A percentile compares a stretch with the other conserved stretches of the same genome.
Evolutionary conservation across 2,113 vertebrate species (phyloP).

Genomic region (Protomyctophum bolini): DNA sequence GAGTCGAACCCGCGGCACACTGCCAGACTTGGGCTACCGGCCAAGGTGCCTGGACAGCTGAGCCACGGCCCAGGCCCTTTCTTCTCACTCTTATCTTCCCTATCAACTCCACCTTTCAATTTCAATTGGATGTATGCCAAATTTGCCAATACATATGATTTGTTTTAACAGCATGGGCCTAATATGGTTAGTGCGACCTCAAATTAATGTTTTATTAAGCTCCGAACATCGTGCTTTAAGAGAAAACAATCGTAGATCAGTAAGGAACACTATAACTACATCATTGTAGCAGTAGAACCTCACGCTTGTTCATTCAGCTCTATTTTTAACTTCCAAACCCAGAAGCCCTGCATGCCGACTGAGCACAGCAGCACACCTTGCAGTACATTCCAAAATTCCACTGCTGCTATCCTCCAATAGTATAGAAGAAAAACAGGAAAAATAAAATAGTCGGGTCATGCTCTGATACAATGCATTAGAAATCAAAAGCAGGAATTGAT

Average conservation of each 20-base stretch:
- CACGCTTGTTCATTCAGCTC: background rate
- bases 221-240: too few relatives aligned
- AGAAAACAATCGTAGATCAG: too few relatives aligned
- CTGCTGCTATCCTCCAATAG: background rate
- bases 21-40: too few relatives aligned
- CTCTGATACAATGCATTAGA: slow-evolving; percentile 15
- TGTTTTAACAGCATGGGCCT: too few relatives aligned
- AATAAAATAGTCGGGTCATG: slow-evolving; percentile 13
- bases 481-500: slow-evolving; percentile 27
- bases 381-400: slow-evolving; percentile 2
- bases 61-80: too few relatives aligned
- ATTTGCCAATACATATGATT: too few relatives aligned
- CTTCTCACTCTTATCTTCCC: background rate
- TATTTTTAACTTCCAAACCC: background rate
- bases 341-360: background rate
- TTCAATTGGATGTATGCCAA: too few relatives aligned
- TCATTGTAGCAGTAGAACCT: background rate
- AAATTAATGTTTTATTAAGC: too few relatives aligned
- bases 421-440: background rate
- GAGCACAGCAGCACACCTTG: background rate
- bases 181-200: too few relatives aligned
- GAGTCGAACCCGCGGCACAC: too few relatives aligned
- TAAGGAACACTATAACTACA: background rate
- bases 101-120: background rate
- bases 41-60: too few relatives aligned